Evolutionary conservation across 2,113 vertebrate species (phyloP).

Genomic region (Crotalus viridis): DNA sequence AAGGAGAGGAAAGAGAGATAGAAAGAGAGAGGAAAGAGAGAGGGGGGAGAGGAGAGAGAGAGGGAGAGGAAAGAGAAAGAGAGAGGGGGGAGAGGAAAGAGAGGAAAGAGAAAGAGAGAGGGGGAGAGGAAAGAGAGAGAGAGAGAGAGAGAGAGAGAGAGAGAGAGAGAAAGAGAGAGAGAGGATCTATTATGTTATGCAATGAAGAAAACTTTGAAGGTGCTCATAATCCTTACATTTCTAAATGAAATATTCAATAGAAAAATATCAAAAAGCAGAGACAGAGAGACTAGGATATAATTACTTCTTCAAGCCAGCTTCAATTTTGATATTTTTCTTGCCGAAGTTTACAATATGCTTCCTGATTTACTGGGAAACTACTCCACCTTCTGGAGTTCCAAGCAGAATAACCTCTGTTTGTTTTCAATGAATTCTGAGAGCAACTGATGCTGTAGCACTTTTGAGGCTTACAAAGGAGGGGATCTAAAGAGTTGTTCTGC

Average conservation of each 20-base stretch:
- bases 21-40: no score
- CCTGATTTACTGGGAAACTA: conserved; percentile 13
- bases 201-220: neutral
- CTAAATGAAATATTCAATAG: neutral
- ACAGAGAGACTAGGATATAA: neutral
- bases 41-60: no score
- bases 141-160: no score
- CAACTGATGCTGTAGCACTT: neutral
- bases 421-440: neutral
- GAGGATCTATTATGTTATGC: neutral
- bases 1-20: no score
- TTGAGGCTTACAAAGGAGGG: neutral
- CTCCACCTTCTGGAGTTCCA: conserved; percentile 24
- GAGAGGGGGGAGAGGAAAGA: no score
- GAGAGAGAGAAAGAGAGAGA: no score
- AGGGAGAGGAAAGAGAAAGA: no score
- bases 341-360: neutral
- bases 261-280: neutral
- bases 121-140: no score
- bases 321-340: neutral
- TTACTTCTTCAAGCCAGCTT: neutral
- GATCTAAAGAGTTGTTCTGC: neutral
- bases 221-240: neutral
- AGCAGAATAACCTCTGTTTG: neutral
- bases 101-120: no score